Evolutionary conservation across 2,888 invertebrate species (phyloP).

Genomic region (Sabellastarte sp.): DNA sequence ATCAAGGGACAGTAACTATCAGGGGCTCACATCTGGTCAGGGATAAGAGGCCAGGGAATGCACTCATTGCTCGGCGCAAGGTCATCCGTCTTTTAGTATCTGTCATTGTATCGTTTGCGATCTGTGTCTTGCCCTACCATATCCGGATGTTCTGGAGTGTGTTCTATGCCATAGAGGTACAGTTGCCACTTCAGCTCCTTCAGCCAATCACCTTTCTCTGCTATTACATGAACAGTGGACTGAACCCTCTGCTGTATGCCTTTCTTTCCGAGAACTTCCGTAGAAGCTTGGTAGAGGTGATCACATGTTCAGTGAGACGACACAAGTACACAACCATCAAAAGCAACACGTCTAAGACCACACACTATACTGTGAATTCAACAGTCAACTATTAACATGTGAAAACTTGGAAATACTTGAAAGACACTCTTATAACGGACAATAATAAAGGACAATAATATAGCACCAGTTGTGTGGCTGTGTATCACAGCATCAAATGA

Average conservation of each 20-base stretch:
- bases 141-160: constrained; percentile 75
- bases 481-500: no score
- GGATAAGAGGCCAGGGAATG: constrained; percentile 29
- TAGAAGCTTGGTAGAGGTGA: constrained; percentile 39
- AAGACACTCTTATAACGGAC: no score
- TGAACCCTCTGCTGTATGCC: constrained; percentile 87
- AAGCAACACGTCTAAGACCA: no score
- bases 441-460: no score
- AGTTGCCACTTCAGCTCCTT: constrained; percentile 54
- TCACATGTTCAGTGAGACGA: no score
- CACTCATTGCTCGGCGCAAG: constrained; percentile 73
- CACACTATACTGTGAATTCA: no score
- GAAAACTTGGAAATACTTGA: no score
- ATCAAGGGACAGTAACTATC: no score
- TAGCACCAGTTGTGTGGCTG: no score
- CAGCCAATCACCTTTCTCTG: constrained; percentile 84
- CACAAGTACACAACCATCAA: no score
- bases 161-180: constrained; percentile 69
- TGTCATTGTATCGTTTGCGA: constrained; percentile 82
- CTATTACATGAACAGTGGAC: constrained; percentile 84
- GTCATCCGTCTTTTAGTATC: constrained; percentile 87
- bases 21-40: no score
- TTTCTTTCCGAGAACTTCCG: constrained; percentile 80
- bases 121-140: constrained; percentile 88
- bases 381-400: no score